Conservation (phyloP, 2,113 vertebrate species). For the Desmodus rotundus region DNA sequence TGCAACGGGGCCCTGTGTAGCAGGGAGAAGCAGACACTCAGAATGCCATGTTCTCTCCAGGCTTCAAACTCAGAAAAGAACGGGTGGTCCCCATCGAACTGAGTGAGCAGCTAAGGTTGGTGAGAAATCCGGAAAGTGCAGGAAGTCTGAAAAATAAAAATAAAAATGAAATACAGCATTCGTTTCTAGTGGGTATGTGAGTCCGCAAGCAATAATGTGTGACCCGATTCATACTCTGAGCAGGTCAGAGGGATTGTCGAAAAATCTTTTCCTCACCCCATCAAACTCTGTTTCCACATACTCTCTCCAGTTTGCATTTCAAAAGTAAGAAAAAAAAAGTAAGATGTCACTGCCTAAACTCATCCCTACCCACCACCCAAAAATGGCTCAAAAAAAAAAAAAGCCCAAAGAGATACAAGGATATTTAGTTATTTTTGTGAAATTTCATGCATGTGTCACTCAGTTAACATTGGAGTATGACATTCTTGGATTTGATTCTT, state of each 20-base stretch:
- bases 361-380: not conserved
- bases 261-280: not conserved
- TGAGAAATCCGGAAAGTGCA: not conserved
- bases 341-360: not conserved
- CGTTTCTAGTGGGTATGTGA: not conserved
- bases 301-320: not conserved
- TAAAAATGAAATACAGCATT: not conserved
- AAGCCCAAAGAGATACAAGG: not conserved
- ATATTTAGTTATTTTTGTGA: not conserved
- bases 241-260: not conserved
- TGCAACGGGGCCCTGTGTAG: not conserved
- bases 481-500: not conserved
- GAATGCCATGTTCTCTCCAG: not conserved
- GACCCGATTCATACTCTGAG: not conserved
- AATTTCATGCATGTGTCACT: not conserved
- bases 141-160: not conserved
- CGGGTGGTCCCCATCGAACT: not conserved
- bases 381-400: not conserved
- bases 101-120: not conserved
- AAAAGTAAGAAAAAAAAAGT: not conserved
- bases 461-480: not conserved
- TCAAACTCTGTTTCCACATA: not conserved
- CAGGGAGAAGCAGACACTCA: not conserved
- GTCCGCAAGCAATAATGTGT: not conserved
- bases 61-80: not conserved